Evolutionary conservation across 2,888 invertebrate genomes (phyloP).

Genomic region (Parnassius smintheus): DNA sequence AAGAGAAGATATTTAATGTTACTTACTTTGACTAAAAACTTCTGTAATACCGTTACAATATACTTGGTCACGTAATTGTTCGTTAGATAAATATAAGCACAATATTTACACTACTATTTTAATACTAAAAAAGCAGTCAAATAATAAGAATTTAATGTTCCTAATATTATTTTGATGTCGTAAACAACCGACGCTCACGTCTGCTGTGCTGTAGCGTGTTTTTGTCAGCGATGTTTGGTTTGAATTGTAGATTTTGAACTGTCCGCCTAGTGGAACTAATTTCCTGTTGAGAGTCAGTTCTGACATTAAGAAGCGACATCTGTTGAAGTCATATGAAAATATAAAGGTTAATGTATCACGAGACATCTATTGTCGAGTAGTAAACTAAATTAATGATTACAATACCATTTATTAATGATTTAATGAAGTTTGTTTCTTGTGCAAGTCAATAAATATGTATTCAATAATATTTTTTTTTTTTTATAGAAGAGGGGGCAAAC

Average conservation of each 20-base stretch:
- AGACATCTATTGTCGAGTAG: conserved; percentile 57
- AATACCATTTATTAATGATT: not conserved
- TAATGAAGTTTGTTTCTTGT: too few species aligned
- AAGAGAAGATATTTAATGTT: too few species aligned
- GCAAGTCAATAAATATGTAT: too few species aligned
- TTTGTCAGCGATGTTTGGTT: conserved; percentile 59
- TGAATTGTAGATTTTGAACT: conserved; percentile 68
- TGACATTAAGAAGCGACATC: conserved; percentile 47
- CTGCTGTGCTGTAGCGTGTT: conserved; percentile 64
- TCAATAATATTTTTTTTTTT: too few species aligned
- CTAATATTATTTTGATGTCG: conserved; percentile 18
- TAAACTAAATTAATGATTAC: not conserved
- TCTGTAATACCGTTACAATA: conserved; percentile 8
- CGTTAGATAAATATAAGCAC: conserved; percentile 8
- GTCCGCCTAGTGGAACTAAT: conserved; percentile 45
- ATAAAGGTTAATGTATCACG: not conserved
- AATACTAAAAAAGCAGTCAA: conserved; percentile 14
- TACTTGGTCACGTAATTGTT: not conserved
- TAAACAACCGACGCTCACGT: conserved; percentile 30
- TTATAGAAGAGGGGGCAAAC: too few species aligned
- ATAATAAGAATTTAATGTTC: conserved; percentile 14
- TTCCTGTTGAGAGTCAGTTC: conserved; percentile 36
- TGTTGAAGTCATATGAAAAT: conserved; percentile 30
- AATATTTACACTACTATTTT: conserved; percentile 25
- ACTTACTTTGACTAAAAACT: conserved; percentile 25